Base-by-base conservation (phyloP, 1,140 invertebrate genomes). In the Lepidotrigona ventralis region DNA sequence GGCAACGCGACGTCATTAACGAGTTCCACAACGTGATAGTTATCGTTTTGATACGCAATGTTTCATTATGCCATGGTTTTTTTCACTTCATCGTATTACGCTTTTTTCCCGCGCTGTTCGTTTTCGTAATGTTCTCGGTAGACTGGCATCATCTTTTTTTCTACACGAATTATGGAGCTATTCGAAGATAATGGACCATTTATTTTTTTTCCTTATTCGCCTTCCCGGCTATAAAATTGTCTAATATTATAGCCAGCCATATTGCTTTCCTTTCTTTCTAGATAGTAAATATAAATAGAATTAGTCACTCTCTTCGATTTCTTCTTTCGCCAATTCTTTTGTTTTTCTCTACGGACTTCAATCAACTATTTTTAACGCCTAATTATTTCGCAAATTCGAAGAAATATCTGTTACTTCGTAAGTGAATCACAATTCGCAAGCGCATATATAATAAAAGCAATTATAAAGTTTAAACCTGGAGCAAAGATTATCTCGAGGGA, bases 41-140 rank as follows among this genome's bases (percentile, higher is more conserved):
- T 82, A 82, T 77, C 73, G 63, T 76, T 58, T 58, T 77, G 54
- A 77, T 60, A 77, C 72, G 54, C 72, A 33, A 68, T 76, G 51
- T 80, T 80, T 63, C 46, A 73, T 63, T 80, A 80, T 53, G 21
- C 51, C 9, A 19, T 8, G 14, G 54, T 39, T 33, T 23, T 60
- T 63, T 77, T 66, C 64, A 23, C 69, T 79, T 39, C 64, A 39
- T 60, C 29, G 19, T 26, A 39, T 81, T 66, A 75, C n/a, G 54
- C 58, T 51, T 29, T 56, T 58, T 69, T 53, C 29, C 9, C 5
- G 9, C 71, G 9, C 71, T 74, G 63, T 66, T 81, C n/a, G 66
- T 66, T 74, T 66, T 81, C 46, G 58, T 66, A 74, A 73, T 66
- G 46, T 2, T 53, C 56, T 29, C 15, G 58, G 19, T 63, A 56